These are phyloP conservation scores for Regulus satrapa DNA, from an alignment of 2,113 vertebrate species.

Conservation along the genomic window DNA sequence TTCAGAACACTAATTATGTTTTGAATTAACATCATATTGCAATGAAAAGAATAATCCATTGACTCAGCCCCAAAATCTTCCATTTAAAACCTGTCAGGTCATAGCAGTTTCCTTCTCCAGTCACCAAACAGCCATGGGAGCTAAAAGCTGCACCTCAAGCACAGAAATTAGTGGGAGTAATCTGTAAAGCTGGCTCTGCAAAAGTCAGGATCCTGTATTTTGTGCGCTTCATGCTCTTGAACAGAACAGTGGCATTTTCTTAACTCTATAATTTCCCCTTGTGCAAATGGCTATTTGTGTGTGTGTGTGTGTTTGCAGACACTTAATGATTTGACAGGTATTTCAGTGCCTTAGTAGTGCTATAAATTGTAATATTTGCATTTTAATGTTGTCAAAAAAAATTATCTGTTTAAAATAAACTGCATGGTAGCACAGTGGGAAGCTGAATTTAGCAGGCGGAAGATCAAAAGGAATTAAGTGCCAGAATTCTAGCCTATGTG, in stretches of 20 bases:
- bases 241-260: background rate
- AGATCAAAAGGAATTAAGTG: conserved; percentile 64
- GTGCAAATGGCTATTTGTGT: background rate
- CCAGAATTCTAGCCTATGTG: background rate
- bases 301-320: background rate
- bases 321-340: background rate
- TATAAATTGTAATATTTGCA: background rate
- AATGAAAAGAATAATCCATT: background rate
- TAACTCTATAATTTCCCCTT: background rate
- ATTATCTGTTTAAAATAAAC: conserved; percentile 62
- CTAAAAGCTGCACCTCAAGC: background rate
- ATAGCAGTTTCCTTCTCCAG: background rate
- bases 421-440: conserved; percentile 25
- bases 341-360: background rate
- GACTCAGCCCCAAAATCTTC: background rate
- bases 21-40: background rate
- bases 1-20: background rate
- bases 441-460: conserved; percentile 20
- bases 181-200: background rate
- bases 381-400: conserved; percentile 65
- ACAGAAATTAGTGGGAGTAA: background rate
- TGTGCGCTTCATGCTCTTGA: background rate
- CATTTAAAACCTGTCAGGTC: background rate
- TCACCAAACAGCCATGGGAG: background rate
- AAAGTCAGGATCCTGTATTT: background rate